Evolutionary conservation across 2,797 vertebrate genomes (phyloP).

Genomic region (Brachyalestes nurse): DNA sequence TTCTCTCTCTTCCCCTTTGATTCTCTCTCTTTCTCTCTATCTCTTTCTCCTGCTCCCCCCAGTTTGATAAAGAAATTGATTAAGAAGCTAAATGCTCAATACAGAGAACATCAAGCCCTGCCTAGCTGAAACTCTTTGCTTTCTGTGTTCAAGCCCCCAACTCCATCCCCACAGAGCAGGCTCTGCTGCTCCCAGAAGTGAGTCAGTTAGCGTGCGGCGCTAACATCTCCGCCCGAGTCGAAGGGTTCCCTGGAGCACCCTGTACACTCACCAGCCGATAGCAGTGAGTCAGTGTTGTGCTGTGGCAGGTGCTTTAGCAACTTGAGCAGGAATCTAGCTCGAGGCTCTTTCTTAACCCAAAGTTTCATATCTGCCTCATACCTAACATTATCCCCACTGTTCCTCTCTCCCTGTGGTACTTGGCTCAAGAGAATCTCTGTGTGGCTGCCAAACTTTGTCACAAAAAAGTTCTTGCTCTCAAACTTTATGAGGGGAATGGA

Average conservation of each 20-base stretch:
- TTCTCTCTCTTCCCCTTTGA: no score
- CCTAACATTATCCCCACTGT: conserved; percentile 33
- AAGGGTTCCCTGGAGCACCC: conserved; percentile 75
- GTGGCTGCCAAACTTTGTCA: conserved; percentile 49
- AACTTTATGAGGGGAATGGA: conserved; percentile 19
- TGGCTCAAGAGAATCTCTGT: conserved; percentile 46
- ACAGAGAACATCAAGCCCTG: conserved; percentile 76
- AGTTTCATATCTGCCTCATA: conserved; percentile 48
- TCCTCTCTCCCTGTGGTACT: conserved; percentile 41
- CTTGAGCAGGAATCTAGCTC: conserved; percentile 45
- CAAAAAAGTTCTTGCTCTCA: conserved; percentile 25
- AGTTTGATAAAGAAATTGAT: conserved; percentile 74
- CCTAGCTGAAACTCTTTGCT: conserved; percentile 71
- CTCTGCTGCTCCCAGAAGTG: conserved; percentile 80
- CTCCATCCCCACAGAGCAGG: conserved; percentile 76
- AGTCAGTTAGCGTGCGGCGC: conserved; percentile 73
- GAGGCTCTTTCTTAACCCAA: conserved; percentile 40
- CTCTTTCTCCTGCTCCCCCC: conserved; percentile 22
- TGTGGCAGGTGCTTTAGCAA: conserved; percentile 72
- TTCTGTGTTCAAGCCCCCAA: conserved; percentile 75
- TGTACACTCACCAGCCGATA: conserved; percentile 71
- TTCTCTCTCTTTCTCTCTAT: background rate
- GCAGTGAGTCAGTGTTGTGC: conserved; percentile 81
- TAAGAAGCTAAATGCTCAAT: conserved; percentile 80
- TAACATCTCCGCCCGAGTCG: conserved; percentile 77